Evolutionary conservation across 1,140 invertebrate species (phyloP).

Genomic region (Thalassaphorura encarpata): DNA sequence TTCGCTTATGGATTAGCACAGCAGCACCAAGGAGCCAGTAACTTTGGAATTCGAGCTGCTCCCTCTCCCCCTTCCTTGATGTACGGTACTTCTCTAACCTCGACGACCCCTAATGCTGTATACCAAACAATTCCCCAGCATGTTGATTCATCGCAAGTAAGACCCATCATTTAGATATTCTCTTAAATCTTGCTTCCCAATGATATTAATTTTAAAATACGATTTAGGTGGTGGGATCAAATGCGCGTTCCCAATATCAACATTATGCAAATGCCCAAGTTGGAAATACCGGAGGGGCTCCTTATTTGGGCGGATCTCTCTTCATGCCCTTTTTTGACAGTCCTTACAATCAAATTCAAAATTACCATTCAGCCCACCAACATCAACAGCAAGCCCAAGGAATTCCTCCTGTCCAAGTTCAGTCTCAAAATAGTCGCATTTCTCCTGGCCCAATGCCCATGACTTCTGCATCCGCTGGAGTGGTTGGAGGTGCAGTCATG

Average conservation of each 20-base stretch:
- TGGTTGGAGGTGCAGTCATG: background rate
- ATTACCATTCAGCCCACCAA: background rate
- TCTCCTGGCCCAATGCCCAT: background rate
- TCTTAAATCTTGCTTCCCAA: background rate
- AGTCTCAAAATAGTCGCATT: constrained; percentile 2
- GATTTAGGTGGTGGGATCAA: background rate
- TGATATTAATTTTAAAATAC: background rate
- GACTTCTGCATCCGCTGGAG: background rate
- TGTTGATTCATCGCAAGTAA: background rate
- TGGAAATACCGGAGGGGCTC: background rate
- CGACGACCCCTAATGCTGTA: background rate
- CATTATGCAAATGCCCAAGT: background rate
- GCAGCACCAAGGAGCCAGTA: background rate
- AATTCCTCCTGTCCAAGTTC: background rate
- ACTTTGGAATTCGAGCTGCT: background rate
- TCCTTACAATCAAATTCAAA: no score
- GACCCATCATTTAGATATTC: background rate
- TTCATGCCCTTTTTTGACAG: background rate
- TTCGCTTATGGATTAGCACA: constrained; percentile 6
- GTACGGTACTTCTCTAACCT: background rate
- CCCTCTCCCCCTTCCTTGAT: background rate
- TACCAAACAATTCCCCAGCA: background rate
- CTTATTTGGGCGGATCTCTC: background rate
- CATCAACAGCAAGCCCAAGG: background rate
- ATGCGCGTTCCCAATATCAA: background rate